Conservation (phyloP, 2,113 vertebrate species). For the Microcebus lehilahytsara region DNA sequence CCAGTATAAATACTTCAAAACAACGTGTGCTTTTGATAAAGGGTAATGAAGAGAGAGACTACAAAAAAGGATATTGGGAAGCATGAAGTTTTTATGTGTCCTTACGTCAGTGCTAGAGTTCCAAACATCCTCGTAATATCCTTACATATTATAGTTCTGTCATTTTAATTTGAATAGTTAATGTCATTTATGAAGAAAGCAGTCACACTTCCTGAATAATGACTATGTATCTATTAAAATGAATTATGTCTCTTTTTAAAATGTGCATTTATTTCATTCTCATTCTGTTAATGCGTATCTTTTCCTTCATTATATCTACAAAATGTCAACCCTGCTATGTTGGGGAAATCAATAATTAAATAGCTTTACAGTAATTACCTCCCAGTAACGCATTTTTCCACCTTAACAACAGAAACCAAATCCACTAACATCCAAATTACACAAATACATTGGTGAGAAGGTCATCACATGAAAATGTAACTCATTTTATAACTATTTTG, state of each 20-base stretch:
- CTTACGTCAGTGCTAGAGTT: slow-evolving; percentile 61
- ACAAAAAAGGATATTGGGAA: slow-evolving; percentile 49
- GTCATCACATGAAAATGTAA: slow-evolving; percentile 41
- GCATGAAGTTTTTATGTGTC: slow-evolving; percentile 67
- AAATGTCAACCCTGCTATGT: slow-evolving; percentile 81
- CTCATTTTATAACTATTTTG: slow-evolving; percentile 59
- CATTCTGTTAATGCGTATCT: slow-evolving; percentile 80
- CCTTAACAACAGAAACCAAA: slow-evolving; percentile 81
- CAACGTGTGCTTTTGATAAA: slow-evolving; percentile 35
- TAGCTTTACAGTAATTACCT: slow-evolving; percentile 83
- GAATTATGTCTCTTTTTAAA: slow-evolving; percentile 82
- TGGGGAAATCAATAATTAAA: slow-evolving; percentile 86
- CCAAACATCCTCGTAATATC: slow-evolving; percentile 69
- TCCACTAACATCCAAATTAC: slow-evolving; percentile 76
- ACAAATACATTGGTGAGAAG: slow-evolving; percentile 60
- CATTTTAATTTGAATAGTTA: slow-evolving; percentile 79
- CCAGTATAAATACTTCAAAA: slow-evolving; percentile 54
- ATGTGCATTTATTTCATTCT: slow-evolving; percentile 81
- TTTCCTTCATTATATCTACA: slow-evolving; percentile 82
- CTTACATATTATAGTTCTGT: slow-evolving; percentile 67
- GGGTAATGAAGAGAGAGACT: slow-evolving; percentile 40
- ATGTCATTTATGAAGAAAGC: slow-evolving; percentile 76
- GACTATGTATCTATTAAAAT: slow-evolving; percentile 83
- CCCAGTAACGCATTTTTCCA: slow-evolving; percentile 78
- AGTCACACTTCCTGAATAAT: slow-evolving; percentile 80